Percentiles rank a stretch among this genome's conserved stretches.
phyloP scores from a whole-genome alignment of 2,113 vertebrate species.

The Corythaeola cristata region DNA sequence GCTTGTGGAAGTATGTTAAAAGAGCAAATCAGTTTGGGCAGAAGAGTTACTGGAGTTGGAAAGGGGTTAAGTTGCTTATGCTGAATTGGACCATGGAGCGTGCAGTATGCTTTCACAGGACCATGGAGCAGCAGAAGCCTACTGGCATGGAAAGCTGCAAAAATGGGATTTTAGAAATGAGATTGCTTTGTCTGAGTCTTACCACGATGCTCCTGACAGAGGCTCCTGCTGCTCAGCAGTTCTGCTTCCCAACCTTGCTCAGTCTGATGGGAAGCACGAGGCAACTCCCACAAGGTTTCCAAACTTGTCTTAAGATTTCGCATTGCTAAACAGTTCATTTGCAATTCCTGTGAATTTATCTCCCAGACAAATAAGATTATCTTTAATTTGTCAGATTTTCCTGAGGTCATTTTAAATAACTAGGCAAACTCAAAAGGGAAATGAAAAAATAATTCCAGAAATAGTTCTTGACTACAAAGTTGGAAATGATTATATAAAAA shows the following conservation, averaged over 20 bases:
- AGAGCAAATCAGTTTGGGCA: not conserved
- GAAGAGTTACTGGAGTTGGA: not conserved
- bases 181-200: not conserved
- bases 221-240: not conserved
- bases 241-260: not conserved
- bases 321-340: not conserved
- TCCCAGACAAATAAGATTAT: not conserved
- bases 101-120: not conserved
- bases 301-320: not conserved
- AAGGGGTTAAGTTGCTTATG: not conserved
- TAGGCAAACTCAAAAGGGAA: not conserved
- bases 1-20: not conserved
- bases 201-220: not conserved
- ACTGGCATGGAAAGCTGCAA: not conserved
- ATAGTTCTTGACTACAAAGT: not conserved
- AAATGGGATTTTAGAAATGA: not conserved
- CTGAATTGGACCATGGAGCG: not conserved
- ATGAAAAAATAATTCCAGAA: not conserved
- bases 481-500: not conserved
- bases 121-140: not conserved
- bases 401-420: not conserved
- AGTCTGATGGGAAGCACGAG: not conserved
- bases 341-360: not conserved
- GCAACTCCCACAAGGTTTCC: not conserved
- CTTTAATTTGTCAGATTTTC: not conserved